Conservation (phyloP, 2,888 invertebrate genomes). For the Crocallis elinguaria region DNA sequence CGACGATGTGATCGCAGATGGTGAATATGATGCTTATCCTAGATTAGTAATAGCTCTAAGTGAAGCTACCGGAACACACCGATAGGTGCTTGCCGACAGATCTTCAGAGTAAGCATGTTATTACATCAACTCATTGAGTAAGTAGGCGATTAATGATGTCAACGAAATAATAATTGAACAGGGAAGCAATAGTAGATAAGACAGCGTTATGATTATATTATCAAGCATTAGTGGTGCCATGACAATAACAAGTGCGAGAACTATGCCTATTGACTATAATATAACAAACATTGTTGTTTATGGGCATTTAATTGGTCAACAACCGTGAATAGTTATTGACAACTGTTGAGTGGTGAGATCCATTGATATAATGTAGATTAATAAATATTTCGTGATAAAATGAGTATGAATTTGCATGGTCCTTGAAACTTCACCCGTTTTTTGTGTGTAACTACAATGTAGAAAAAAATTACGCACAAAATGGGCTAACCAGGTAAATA, state of each 20-base stretch:
- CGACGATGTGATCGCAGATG: too few species aligned
- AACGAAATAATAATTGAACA: slow-evolving; percentile 29
- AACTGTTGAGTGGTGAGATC: background rate
- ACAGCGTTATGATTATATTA: background rate
- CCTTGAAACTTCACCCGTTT: too few species aligned
- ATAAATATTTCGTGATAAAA: too few species aligned
- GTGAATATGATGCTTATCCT: too few species aligned
- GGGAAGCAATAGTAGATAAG: slow-evolving; percentile 19
- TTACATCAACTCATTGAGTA: slow-evolving; percentile 6
- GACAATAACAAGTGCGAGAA: slow-evolving; percentile 12
- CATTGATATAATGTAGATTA: background rate
- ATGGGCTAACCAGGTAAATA: too few species aligned
- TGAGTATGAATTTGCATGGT: too few species aligned
- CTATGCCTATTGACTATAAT: slow-evolving; percentile 1
- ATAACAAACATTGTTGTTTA: background rate
- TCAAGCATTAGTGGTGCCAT: background rate
- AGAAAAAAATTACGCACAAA: too few species aligned
- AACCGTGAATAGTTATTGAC: slow-evolving; percentile 4
- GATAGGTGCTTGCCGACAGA: too few species aligned
- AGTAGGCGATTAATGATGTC: too few species aligned
- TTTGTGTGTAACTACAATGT: too few species aligned
- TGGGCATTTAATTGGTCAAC: slow-evolving; percentile 19
- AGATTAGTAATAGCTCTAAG: too few species aligned
- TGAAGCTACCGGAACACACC: too few species aligned
- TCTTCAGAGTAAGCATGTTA: background rate